A percentile compares a stretch with the other conserved stretches of the same genome.
phyloP scores from a whole-genome alignment of 2,797 vertebrate genomes.

The Carapus acus region DNA sequence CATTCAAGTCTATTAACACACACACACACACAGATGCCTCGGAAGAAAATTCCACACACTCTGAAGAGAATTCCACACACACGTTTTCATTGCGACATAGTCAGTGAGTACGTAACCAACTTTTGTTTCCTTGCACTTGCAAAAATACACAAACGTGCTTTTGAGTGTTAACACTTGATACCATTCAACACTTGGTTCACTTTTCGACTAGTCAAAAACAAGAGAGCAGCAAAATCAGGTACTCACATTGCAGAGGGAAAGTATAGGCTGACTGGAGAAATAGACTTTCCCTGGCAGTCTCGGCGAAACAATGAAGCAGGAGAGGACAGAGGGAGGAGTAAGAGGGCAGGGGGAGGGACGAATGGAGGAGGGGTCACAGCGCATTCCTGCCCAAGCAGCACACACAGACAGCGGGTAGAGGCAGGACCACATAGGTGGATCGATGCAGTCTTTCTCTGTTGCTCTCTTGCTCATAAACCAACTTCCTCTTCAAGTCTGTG shows the following conservation, averaged over 20 bases:
- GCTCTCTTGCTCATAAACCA: too few species aligned
- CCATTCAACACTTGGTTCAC: too few species aligned
- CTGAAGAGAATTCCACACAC: too few species aligned
- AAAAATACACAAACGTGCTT: too few species aligned
- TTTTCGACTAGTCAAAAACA: neutral
- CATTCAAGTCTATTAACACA: too few species aligned
- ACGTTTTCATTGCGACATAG: too few species aligned
- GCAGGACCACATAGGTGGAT: constrained; percentile 8
- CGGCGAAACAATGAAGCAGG: constrained; percentile 58
- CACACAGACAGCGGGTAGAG: constrained; percentile 27
- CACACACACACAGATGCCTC: too few species aligned
- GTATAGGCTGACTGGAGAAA: constrained; percentile 33
- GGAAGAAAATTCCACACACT: too few species aligned
- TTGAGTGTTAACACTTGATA: too few species aligned
- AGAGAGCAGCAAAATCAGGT: neutral
- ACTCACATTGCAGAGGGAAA: constrained; percentile 31
- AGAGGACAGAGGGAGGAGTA: constrained; percentile 30
- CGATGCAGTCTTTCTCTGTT: neutral
- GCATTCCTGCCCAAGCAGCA: constrained; percentile 67
- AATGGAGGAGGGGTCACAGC: constrained; percentile 60
- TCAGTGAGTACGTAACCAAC: too few species aligned
- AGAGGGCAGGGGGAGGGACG: constrained; percentile 24
- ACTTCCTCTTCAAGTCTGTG: neutral
- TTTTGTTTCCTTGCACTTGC: too few species aligned
- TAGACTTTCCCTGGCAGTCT: constrained; percentile 52